phyloP scores from a whole-genome alignment of 2,888 invertebrate genomes.

The Thymelicus acteon region DNA sequence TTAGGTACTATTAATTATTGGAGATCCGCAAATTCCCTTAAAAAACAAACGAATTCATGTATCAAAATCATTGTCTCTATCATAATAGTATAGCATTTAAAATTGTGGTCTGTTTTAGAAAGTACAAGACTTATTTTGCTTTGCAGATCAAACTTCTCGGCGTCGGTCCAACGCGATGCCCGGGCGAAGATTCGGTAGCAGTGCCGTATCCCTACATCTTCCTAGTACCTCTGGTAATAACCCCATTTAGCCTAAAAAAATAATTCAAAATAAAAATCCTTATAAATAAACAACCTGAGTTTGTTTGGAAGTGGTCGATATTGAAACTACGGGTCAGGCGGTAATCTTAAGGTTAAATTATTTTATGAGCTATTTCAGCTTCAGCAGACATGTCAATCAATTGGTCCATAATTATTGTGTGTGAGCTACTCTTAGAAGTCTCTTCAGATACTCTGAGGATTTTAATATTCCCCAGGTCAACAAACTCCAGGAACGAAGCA shows the following conservation, averaged over 20 bases:
- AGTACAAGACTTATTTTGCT: neutral
- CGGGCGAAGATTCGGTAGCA: conserved; percentile 60
- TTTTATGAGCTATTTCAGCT: no score
- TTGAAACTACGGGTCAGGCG: no score
- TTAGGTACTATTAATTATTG: no score
- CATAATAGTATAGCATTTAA: neutral
- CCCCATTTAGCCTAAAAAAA: neutral
- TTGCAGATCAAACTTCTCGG: conserved; percentile 56
- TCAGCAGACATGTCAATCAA: no score
- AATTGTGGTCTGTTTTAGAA: neutral
- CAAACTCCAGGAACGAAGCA: conserved; percentile 49
- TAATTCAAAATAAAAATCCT: no score
- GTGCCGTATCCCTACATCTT: conserved; percentile 68
- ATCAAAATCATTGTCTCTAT: neutral
- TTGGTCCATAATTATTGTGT: no score
- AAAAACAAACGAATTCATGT: neutral
- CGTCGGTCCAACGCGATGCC: conserved; percentile 62
- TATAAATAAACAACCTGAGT: no score
- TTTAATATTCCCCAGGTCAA: conserved; percentile 51
- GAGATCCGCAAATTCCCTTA: neutral
- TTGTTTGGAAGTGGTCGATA: no score
- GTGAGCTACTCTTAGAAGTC: no score
- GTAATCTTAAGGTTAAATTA: no score
- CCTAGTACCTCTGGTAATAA: conserved; percentile 70
- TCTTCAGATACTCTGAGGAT: no score